Evolutionary conservation across 2,113 vertebrate genomes (phyloP).

Genomic region (Dasypus novemcinctus): DNA sequence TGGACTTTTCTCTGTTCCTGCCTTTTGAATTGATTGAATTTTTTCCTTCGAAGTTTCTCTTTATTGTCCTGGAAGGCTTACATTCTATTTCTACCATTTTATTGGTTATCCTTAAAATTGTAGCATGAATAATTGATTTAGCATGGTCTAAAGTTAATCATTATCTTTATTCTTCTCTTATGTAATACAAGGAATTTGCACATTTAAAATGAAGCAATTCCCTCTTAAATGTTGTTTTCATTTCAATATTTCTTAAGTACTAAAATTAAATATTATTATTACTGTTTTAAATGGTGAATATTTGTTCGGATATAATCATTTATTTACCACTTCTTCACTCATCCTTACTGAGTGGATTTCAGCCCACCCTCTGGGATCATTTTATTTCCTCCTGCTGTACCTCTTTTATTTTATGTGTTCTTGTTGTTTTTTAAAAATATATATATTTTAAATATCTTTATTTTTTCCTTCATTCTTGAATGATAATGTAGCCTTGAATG

Average conservation of each 20-base stretch:
- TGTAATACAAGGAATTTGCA: neutral
- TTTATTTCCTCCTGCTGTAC: neutral
- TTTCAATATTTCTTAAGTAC: neutral
- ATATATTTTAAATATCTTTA: neutral
- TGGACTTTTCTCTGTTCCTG: neutral
- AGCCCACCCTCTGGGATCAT: neutral
- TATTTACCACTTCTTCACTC: neutral
- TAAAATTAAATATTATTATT: neutral
- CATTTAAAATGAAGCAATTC: neutral
- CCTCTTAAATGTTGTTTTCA: neutral
- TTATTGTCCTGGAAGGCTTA: neutral
- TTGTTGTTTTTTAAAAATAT: neutral
- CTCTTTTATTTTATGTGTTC: neutral
- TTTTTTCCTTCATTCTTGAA: neutral
- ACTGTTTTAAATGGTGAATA: neutral
- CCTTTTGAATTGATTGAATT: neutral
- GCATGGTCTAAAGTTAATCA: neutral
- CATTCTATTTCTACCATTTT: neutral
- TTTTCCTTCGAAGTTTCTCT: neutral
- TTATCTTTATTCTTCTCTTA: neutral
- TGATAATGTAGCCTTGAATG: neutral
- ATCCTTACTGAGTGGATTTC: neutral
- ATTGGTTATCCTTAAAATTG: neutral
- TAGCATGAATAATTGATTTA: conserved; percentile 16
- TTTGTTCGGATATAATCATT: neutral